Percentiles rank a stretch among this genome's conserved stretches.
Conservation (phyloP, 2,797 vertebrate species). For the Hypotaenidia philippensis region DNA sequence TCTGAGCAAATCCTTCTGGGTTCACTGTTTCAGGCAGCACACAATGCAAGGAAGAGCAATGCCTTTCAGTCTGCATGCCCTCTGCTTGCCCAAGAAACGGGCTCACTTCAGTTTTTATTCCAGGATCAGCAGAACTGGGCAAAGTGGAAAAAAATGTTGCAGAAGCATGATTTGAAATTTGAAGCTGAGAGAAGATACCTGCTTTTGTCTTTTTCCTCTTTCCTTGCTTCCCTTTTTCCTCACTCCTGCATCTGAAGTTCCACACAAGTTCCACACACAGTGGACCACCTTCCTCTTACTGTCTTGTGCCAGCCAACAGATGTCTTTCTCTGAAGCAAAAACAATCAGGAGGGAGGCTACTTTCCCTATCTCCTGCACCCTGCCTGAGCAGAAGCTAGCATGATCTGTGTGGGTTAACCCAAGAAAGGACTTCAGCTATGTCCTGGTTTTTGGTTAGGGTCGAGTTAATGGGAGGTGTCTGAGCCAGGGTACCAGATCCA, state of each 20-base stretch:
- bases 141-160: neutral
- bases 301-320: neutral
- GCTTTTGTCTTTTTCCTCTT: neutral
- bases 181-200: neutral
- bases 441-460: too few relatives aligned
- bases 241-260: neutral
- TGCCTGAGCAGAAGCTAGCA: neutral
- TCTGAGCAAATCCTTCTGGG: neutral
- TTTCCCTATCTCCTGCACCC: neutral
- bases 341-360: neutral
- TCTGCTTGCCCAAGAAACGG: neutral
- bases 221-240: neutral
- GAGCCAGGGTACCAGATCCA: too few relatives aligned
- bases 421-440: neutral
- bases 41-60: neutral
- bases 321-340: neutral
- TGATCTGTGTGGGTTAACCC: neutral
- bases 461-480: too few relatives aligned
- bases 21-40: neutral
- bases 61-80: neutral
- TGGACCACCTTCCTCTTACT: neutral
- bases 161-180: neutral
- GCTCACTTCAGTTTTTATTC: neutral
- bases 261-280: neutral
- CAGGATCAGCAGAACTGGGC: neutral